phyloP scores from a whole-genome alignment of 2,888 invertebrate genomes.

The Trichogramma evanescens region DNA sequence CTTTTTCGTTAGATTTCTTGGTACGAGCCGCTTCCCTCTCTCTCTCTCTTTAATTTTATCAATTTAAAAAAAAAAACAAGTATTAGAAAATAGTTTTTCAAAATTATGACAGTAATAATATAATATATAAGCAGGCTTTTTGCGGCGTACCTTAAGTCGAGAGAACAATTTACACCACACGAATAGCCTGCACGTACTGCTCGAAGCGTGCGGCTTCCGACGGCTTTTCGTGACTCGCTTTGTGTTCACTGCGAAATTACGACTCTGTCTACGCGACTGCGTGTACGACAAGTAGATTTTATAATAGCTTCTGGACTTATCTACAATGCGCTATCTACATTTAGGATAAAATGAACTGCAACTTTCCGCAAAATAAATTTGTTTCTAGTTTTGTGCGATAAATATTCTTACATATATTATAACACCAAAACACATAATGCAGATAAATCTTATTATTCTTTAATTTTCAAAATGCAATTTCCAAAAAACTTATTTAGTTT shows the following conservation, averaged over 20 bases:
- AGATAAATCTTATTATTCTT: background rate
- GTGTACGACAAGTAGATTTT: slow-evolving; percentile 16
- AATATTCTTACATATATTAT: background rate
- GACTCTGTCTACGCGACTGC: slow-evolving; percentile 8
- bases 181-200: background rate
- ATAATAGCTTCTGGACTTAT: slow-evolving; percentile 23
- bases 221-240: slow-evolving; percentile 17
- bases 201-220: slow-evolving; percentile 13
- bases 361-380: slow-evolving; percentile 10
- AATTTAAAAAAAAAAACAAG: background rate
- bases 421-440: background rate
- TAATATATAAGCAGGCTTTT: too few relatives aligned
- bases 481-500: too few relatives aligned
- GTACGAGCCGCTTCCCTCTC: background rate
- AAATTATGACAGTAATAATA: too few relatives aligned
- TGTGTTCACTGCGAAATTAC: slow-evolving; percentile 7
- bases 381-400: slow-evolving; percentile 9
- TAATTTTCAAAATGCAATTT: background rate
- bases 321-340: slow-evolving; percentile 4
- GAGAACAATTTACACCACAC: slow-evolving; percentile 13
- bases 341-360: background rate
- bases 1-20: background rate
- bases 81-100: background rate
- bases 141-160: background rate
- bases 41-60: background rate